Base-by-base conservation (phyloP, 35 echinoderm and acorn worm genomes). In the Acanthaster planci region DNA sequence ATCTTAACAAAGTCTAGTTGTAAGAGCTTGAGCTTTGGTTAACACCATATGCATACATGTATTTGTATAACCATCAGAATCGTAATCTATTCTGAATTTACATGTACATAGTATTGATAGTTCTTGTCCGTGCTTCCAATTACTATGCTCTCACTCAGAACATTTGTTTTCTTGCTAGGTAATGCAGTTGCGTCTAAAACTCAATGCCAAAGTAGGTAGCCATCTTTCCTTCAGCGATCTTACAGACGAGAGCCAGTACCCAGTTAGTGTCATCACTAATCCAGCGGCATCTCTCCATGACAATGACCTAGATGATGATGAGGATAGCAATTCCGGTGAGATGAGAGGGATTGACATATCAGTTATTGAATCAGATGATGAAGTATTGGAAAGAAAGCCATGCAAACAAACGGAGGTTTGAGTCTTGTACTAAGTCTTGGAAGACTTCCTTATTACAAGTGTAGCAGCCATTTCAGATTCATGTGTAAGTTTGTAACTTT, bases 321-420 rank as follows among this genome's bases (percentile, higher is more conserved):
- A 92, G 21, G 84, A 86, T 6, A 85, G 72, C n/a, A 88, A 92
- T 44, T 60, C 81, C 5, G 90, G 87, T 30, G 90, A 87, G 83
- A 79, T 81, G 67, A 80, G 76, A 80, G 90, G 90, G 8, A 92
- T 92, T 52, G 90, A 92, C 54, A 81, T 92, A 40, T 92, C 90
- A 6, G 80, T 92, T 64, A 60, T 92, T 18, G 90, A 92, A 44
- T 92, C 90, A 5, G 90, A 92, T 60, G 85, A 88, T 27, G 90
- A 92, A 29, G 64, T 35, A 6, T 1, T 35, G 15, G 64, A 72
- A 29, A 72, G 64, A 72, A 26, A 34, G 34, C 22, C 64, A n/a
- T 26, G 64, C 34, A 72, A 72, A 72, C 64, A 72, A 8, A 72
- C 64, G 23, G 64, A 72, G 34, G 64, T 72, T 34, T 72, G 64